Percentiles rank a stretch among this genome's conserved stretches.
Conservation (phyloP, 2,797 vertebrate genomes). For the Fistularia tabacaria region DNA sequence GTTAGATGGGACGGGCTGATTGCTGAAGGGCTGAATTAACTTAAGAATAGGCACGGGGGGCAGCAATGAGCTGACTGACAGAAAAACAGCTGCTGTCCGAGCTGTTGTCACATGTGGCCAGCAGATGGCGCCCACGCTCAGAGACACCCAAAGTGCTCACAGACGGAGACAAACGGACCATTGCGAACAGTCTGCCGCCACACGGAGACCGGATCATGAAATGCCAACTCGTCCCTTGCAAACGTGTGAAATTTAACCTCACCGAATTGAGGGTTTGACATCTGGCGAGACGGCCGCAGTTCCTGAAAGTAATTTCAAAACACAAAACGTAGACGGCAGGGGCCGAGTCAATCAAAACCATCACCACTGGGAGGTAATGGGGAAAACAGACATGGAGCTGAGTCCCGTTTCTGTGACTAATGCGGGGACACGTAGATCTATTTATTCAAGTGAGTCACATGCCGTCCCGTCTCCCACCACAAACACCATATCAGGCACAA, state of each 20-base stretch:
- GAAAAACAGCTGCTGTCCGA: conserved; percentile 51
- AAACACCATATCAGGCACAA: conserved; percentile 20
- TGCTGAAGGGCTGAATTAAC: conserved; percentile 43
- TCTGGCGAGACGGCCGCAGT: background rate
- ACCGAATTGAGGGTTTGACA: background rate
- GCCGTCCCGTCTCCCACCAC: conserved; percentile 30
- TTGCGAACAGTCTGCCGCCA: no score
- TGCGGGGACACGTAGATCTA: conserved; percentile 36
- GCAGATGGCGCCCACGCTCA: conserved; percentile 56
- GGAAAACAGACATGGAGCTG: conserved; percentile 23
- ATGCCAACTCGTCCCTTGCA: conserved; percentile 8
- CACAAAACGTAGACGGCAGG: conserved; percentile 11
- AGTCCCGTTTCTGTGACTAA: conserved; percentile 46
- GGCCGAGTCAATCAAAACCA: conserved; percentile 28
- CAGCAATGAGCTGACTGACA: no score
- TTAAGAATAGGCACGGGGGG: no score
- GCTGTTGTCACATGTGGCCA: conserved; percentile 48
- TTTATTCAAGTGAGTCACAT: conserved; percentile 54
- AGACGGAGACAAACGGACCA: background rate
- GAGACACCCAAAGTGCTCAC: background rate
- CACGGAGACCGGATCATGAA: conserved; percentile 2
- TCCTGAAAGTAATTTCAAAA: background rate
- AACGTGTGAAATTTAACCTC: conserved; percentile 4
- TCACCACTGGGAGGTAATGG: conserved; percentile 31
- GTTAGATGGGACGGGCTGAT: conserved; percentile 13